phyloP scores from a whole-genome alignment of 2,888 invertebrate species.

The Scaptomyza cyrtandrae region DNA sequence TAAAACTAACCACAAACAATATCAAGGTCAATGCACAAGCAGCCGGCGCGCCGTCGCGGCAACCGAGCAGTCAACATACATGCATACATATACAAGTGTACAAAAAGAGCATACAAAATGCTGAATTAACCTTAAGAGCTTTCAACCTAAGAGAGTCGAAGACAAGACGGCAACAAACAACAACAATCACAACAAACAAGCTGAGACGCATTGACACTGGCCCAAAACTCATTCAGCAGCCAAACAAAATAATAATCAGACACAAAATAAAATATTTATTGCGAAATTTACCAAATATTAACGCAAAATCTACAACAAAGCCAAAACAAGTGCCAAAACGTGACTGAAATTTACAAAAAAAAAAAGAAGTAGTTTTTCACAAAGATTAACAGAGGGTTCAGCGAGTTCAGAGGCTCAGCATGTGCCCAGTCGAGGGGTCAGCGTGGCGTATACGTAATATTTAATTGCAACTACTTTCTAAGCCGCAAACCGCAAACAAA shows the following conservation, averaged over 20 bases:
- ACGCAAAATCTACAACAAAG: constrained; percentile 27
- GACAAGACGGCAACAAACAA: constrained; percentile 17
- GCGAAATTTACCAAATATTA: constrained; percentile 71
- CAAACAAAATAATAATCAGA: constrained; percentile 51
- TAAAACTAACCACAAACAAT: constrained; percentile 40
- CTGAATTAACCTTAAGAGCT: constrained; percentile 76
- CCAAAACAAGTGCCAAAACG: constrained; percentile 55
- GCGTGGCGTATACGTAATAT: constrained; percentile 53
- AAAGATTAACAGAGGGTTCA: constrained; percentile 3
- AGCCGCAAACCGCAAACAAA: not conserved
- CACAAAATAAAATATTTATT: constrained; percentile 63
- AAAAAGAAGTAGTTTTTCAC: constrained; percentile 16
- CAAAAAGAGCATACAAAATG: constrained; percentile 70
- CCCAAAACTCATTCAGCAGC: constrained; percentile 68
- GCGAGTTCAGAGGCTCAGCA: constrained; percentile 43
- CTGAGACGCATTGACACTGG: constrained; percentile 67
- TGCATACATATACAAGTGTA: constrained; percentile 15
- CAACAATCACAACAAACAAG: constrained; percentile 7
- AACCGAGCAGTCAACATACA: constrained; percentile 19
- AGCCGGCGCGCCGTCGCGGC: constrained; percentile 29
- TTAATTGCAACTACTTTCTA: constrained; percentile 36
- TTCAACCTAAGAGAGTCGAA: constrained; percentile 51
- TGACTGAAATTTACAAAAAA: constrained; percentile 60
- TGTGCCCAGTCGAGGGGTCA: constrained; percentile 57
- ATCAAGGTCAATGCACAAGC: constrained; percentile 69